Evolutionary conservation across 92 coral and sea anemone species (phyloP).

Genomic region (Heliopora coerulea): DNA sequence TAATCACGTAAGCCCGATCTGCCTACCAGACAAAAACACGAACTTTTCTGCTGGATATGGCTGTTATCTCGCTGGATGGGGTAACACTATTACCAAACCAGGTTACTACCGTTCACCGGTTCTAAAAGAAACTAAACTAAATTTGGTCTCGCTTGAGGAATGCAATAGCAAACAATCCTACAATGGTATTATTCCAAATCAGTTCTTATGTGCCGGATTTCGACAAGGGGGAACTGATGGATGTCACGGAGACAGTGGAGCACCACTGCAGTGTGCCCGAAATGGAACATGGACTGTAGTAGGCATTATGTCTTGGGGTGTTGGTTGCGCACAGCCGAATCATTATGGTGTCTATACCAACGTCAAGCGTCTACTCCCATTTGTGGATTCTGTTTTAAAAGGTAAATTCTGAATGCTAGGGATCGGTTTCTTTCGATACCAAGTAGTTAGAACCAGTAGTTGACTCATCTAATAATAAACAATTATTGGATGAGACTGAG

Average conservation of each 20-base stretch:
- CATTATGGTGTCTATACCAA: conserved; percentile 68
- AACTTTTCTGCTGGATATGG: conserved; percentile 41
- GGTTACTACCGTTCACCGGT: conserved; percentile 27
- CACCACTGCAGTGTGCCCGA: conserved; percentile 63
- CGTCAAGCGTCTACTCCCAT: conserved; percentile 54
- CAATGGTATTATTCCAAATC: conserved; percentile 50
- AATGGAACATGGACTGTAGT: conserved; percentile 64
- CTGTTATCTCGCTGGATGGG: conserved; percentile 93
- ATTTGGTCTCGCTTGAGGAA: conserved; percentile 45
- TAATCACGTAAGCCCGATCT: conserved; percentile 57
- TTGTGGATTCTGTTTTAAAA: conserved; percentile 39
- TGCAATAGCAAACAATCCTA: conserved; percentile 60
- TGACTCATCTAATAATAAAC: too few relatives aligned
- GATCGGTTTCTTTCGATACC: too few relatives aligned
- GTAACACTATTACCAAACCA: conserved; percentile 52
- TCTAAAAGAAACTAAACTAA: conserved; percentile 56
- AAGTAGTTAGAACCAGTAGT: too few relatives aligned
- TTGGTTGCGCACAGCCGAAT: conserved; percentile 65
- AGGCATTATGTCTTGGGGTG: conserved; percentile 63
- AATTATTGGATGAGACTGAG: too few relatives aligned
- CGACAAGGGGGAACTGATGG: conserved; percentile 51
- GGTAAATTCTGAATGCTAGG: too few relatives aligned
- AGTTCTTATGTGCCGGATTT: conserved; percentile 59
- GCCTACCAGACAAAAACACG: conserved; percentile 58
- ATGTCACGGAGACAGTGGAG: conserved; percentile 77